Conservation (phyloP, 2,797 vertebrate genomes). For the Falco peregrinus region DNA sequence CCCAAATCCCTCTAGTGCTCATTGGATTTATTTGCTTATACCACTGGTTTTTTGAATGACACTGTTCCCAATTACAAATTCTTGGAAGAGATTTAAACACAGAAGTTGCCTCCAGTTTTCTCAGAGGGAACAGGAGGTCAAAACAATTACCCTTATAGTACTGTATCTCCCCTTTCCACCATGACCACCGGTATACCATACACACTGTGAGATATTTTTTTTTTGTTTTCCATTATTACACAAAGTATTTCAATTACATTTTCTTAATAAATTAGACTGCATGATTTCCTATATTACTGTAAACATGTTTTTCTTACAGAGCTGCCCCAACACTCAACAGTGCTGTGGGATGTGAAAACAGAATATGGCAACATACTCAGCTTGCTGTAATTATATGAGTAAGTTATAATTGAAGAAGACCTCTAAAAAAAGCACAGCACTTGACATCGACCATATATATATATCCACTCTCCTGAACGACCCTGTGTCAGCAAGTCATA, state of each 20-base stretch:
- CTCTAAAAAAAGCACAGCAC: conserved; percentile 53
- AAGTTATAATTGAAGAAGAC: conserved; percentile 28
- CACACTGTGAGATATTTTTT: neutral
- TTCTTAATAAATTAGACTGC: neutral
- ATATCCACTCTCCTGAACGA: conserved; percentile 11
- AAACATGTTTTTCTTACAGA: neutral
- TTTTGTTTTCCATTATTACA: neutral
- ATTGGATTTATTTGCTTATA: neutral
- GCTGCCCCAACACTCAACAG: neutral
- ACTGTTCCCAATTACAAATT: conserved; percentile 15
- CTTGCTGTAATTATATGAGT: conserved; percentile 25
- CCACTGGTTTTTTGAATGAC: neutral
- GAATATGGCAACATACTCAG: neutral
- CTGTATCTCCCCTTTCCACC: neutral
- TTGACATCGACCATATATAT: conserved; percentile 41
- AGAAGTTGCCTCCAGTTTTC: neutral
- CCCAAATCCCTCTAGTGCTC: neutral
- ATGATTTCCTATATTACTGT: neutral
- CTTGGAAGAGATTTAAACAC: neutral
- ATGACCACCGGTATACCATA: neutral
- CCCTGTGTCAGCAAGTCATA: conserved; percentile 50
- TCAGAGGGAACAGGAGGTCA: neutral
- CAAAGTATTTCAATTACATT: neutral
- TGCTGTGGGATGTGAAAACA: neutral
- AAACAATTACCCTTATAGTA: neutral